Base-by-base conservation (phyloP, 2,797 vertebrate species). In the Pseudomugil tenellus region DNA sequence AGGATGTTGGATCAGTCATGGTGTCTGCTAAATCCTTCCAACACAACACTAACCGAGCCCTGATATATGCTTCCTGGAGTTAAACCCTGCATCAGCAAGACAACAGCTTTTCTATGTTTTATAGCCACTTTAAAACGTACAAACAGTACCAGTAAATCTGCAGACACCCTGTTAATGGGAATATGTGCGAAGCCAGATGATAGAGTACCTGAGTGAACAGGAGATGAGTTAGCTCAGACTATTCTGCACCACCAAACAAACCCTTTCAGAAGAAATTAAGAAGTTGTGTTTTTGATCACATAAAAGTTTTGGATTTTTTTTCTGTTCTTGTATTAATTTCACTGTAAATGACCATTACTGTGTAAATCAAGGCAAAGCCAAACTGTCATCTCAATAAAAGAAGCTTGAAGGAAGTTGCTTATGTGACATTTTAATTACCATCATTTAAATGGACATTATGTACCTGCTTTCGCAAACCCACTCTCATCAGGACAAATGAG, bases 291-390 rank as follows among this genome's bases (percentile, higher is more conserved):
- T 83, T 81, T 84, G 69, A 72, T 83, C 81, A 82, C 81, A 85
- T 54, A 57, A 60, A 43, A 10, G 67, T 57, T 57, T 75, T 28
- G 39, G 49, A 25, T 63, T 66, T 66, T 60, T 63, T 66, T 72
- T 56, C 28, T 69, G 28, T 48, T 63, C 0, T 74, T 2, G 81
- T 91, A 77, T 88, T 78, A 84, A 26, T 46, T 76, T 86, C 89
- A 92, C 84, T 94, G 93, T 94, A 94, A 91, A 92, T 93, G 86
- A 89, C 88, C 93, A 93, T 91, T 76, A 90, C 86, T 92, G 88
- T 91, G 90, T 92, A 84, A 91, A 91, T 84, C 64, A 77, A 92
- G 68, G 83, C 77, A 80, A 84, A 89, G 82, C 79, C 87, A 88
- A 91, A 91, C 74, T 79, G 79, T 91, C 91, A 91, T 88, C 83